Percentiles rank a stretch among this genome's conserved stretches.
Evolutionary conservation across 2,888 invertebrate genomes (phyloP).

Genomic region (Cryptophagus acutangulus): DNA sequence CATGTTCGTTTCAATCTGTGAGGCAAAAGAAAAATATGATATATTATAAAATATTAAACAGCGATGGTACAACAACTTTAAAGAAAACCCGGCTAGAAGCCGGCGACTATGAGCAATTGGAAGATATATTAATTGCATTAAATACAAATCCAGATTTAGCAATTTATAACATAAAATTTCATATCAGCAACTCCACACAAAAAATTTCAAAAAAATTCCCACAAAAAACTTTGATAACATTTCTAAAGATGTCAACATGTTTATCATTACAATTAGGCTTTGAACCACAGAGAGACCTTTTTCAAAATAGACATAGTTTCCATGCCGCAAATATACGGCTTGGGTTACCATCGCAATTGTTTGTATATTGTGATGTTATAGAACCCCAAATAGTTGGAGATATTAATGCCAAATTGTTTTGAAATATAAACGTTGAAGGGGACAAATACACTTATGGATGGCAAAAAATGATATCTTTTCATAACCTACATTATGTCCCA

Average conservation of each 20-base stretch:
- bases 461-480: neutral
- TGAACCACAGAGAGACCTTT: no score
- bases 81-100: neutral
- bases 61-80: neutral
- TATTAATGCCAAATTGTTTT: neutral
- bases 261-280: neutral
- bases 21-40: constrained; percentile 1
- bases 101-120: neutral
- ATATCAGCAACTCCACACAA: neutral
- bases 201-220: neutral
- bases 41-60: neutral
- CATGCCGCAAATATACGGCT: neutral
- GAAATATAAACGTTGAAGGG: neutral
- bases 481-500: neutral
- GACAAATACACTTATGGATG: neutral
- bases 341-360: neutral
- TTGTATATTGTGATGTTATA: neutral
- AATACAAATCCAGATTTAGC: neutral
- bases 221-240: neutral
- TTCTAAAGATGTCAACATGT: neutral
- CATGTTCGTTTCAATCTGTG: no score
- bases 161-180: neutral
- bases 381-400: neutral
- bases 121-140: neutral
- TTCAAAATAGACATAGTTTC: no score